Evolutionary conservation across 1,140 invertebrate genomes (phyloP), one percentile per base, ranked within the genome.

Genomic region (Bombus waltoni): DNA sequence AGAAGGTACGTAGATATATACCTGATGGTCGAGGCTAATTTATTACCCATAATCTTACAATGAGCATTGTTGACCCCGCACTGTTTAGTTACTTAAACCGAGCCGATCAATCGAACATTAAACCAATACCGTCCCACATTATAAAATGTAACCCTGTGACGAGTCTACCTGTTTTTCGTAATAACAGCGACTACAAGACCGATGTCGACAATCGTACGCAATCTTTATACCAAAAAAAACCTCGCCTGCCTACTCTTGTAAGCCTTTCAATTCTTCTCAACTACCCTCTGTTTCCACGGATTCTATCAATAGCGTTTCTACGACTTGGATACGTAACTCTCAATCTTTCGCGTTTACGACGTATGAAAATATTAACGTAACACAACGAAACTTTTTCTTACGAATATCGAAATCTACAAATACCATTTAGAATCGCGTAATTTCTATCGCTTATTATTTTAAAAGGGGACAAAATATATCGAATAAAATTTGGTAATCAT

Each of bases 1-100:
- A 74, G 62, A 40, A 72, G 40, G 35, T 76, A 68, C 38, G 28
- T 83, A 83, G 35, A 25, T 76, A 68, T 38, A 42, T 83, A 70
- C n/a, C 81, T 44, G 59, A 76, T 83, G 59, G 62, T 35, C 72
- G 57, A 70, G 74, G 65, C 62, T 78, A 65, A 83, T 68, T 53
- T 18, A 53, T 5, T 53, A 53, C 6, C 38, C 65, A 65, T 62
- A 38, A 77, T 75, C 80, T 59, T 38, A 35, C 28, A 25, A 74
- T 83, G 76, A 89, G 59, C 79, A 89, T 85, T 85, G 72, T 71
- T 65, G 87, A 83, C 18, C 10, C 53, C 35, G 47, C 5, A 38
- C 25, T 22, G n/a, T 73, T 72, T 59, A 25, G 35, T 22, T 81
- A 73, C n/a, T 18, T 47, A 72, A 32, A 6, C 38, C 44, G 22